A percentile compares a stretch with the other conserved stretches of the same genome.
phyloP scores from a whole-genome alignment of 2,797 vertebrate genomes.

The Rhabdophis nuchalis region DNA sequence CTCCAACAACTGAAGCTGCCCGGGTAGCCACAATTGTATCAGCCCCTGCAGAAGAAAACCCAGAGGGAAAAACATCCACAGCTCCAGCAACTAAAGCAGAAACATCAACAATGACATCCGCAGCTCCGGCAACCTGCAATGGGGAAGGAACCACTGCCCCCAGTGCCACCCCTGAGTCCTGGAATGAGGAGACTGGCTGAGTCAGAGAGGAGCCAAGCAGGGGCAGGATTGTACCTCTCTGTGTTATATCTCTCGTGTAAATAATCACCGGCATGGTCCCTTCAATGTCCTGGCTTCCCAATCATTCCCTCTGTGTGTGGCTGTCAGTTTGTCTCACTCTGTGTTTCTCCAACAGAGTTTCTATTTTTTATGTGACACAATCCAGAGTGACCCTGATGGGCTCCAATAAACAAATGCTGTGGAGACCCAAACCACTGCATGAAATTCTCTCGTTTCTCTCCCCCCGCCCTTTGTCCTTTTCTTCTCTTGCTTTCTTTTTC shows the following conservation, averaged over 20 bases:
- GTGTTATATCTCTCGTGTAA: slow-evolving; percentile 57
- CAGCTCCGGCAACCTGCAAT: slow-evolving; percentile 74
- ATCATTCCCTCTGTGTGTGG: slow-evolving; percentile 43
- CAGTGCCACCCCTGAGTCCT: slow-evolving; percentile 63
- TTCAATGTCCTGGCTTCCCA: slow-evolving; percentile 29
- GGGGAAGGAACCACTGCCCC: slow-evolving; percentile 70
- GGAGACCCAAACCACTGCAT: slow-evolving; percentile 67
- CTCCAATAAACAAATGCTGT: slow-evolving; percentile 45
- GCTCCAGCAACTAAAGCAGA: slow-evolving; percentile 57
- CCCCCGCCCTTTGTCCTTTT: slow-evolving; percentile 40
- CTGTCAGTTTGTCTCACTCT: slow-evolving; percentile 49
- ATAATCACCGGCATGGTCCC: slow-evolving; percentile 68
- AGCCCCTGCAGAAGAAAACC: slow-evolving; percentile 48
- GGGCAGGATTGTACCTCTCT: slow-evolving; percentile 56
- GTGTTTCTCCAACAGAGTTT: slow-evolving; percentile 45
- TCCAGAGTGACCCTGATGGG: slow-evolving; percentile 48
- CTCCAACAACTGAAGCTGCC: slow-evolving; percentile 41
- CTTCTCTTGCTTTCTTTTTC: slow-evolving; percentile 59
- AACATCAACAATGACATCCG: slow-evolving; percentile 61
- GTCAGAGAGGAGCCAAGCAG: slow-evolving; percentile 49
- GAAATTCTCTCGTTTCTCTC: slow-evolving; percentile 50
- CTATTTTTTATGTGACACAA: slow-evolving; percentile 54
- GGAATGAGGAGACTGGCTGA: slow-evolving; percentile 77
- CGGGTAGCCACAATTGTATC: slow-evolving; percentile 52
- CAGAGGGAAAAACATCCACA: slow-evolving; percentile 59